Base-by-base conservation (phyloP, 2,888 invertebrate species). In the Diaphora mendica region DNA sequence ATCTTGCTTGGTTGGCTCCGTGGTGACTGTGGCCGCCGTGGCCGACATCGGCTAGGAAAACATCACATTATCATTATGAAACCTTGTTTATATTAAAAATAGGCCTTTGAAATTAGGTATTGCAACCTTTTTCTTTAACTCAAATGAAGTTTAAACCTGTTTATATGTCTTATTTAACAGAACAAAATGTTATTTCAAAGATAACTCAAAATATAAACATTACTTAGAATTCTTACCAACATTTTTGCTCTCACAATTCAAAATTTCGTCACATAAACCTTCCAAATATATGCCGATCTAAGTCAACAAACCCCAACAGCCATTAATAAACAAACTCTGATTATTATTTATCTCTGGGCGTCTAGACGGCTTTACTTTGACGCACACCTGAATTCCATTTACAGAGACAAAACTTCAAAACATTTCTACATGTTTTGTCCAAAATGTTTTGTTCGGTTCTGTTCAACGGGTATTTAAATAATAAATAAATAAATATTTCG, bases 281-380 rank as follows among this genome's bases (percentile, higher is more conserved):
- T 55, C n/a, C 3, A 55, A 55, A 55, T 9, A 11, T n/a, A n/a
- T 55, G 51, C n/a, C n/a, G n/a, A 55, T 55, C 9, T 55, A 20
- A n/a, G 23, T 55, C 35, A 26, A 51, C 39, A 68, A 55, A 30
- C 59, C 55, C n/a, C 13, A 59, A 59, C 51, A 59, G 59, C 68
- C 68, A 59, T 68, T 55, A 68, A 66, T 44, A 68, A 59, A 55
- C 68, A 68, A 39, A 55, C 55, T 59, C 17, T 39, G n/a, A 68
- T 68, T 55, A 68, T 35, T 39, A 67, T 67, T 67, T 44, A n/a
- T 48, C 67, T 67, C 17, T 42, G 7, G 26, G 48, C 44, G 67
- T 44, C 17, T 48, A 20, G 17, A 30, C 48, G 20, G 67, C 33
- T 64, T 64, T 64, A 33, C 39, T 9, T 11, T 39, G 9, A 35